Evolutionary conservation across 2,888 invertebrate genomes (phyloP), one percentile per base, ranked within the genome.

Genomic region (Ypsolopha scabrella): DNA sequence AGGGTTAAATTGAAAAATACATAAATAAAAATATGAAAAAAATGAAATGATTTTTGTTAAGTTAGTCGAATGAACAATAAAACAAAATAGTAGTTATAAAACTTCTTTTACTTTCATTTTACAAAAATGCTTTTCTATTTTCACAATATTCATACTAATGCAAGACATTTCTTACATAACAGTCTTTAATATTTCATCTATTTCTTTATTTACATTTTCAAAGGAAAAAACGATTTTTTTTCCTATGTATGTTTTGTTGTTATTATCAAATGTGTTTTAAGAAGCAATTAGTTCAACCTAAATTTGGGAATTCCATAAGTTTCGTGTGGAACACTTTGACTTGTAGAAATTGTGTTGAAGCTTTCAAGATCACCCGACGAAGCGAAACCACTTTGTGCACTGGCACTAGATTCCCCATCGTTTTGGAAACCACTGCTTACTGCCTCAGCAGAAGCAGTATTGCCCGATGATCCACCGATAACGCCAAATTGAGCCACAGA

Each of bases 311-410:
- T 58, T 58, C 85, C 85, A 54, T 85, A 86, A 37, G 72, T 68
- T 72, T 80, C 76, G 54, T 83, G 77, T 48, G 86, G 85, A 46
- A 83, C 61, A 51, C 81, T 80, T 62, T 83, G 85, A 71, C 73
- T 77, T 68, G 80, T 72, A 47, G 77, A 67, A 52, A 80, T 63
- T n/a, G 64, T 57, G 57, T 63, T 72, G 41, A 61, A 48, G 43
- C 60, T 59, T 10, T 69, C 68, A 50, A 60, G 73, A 49, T 48
- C 53, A 13, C 49, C 51, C 6, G 24, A 13, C 48, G 43, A 24
- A 24, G 2, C 9, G 9, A 14, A 41, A 13, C n/a, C 37, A 36
- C 48, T 39, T 14, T 51, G 41, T 7, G 43, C 49, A 7, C 48
- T 36, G 7, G 38, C 45, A 7, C 34, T 41, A 36, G 41, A 11